Base-by-base conservation (phyloP, 2,797 vertebrate genomes). In the Manis crassicaudata region DNA sequence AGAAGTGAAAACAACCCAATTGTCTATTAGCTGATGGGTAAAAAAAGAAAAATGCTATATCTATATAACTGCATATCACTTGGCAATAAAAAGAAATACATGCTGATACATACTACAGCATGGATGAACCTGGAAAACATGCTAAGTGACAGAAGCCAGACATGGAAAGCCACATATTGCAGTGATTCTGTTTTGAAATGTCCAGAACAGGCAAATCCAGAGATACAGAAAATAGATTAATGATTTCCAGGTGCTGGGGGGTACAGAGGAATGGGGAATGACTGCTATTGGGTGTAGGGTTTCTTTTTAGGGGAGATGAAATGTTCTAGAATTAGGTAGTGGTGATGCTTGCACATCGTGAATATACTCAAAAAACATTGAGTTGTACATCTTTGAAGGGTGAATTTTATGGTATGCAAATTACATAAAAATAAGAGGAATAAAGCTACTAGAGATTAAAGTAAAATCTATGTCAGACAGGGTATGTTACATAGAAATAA, bases 401-500 rank as follows among this genome's bases (percentile, higher is more conserved):
- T 86, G 43, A 86, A 52, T 90, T 92, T 88, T 65, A 92, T 80
- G 43, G 18, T 43, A 88, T 88, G 8, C 70, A 27, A 97, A 87
- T 56, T 88, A 77, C 84, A 92, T 72, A 89, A 65, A 92, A 95
- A 65, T 68, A 85, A 96, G 46, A 20, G 63, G 32, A 94, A 70
- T 87, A 82, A 79, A 77, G 25, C 75, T 65, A 60, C 12, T 87
- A 46, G 52, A 93, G 63, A 79, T 87, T 79, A 56, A 84, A 92
- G 25, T 81, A 83, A 87, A 18, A n/a, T 29, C 50, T 90, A 6
- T n/a, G n/a, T 93, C 56, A 72, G 37, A 87, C 1, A 54, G 40
- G 56, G 3, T 3, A 46, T n/a, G 29, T 25, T 73, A 35, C 52
- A 62, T 20, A 60, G 56, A 72, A 89, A 82, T 87, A 77, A 90